Base-by-base conservation (phyloP, 2,888 invertebrate genomes). In the Pediacus dermestoides region DNA sequence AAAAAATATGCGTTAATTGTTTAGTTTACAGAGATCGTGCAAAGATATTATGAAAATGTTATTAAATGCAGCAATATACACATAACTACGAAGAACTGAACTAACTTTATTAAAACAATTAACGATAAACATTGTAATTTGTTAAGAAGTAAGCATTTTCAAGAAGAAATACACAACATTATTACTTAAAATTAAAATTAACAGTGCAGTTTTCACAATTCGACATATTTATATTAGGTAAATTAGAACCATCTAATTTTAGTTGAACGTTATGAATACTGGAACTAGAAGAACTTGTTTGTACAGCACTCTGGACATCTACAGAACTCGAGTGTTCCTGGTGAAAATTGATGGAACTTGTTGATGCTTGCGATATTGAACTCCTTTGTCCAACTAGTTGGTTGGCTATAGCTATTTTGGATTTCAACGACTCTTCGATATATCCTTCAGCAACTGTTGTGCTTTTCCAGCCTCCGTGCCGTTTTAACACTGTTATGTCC, bases 381-480 rank as follows among this genome's bases (percentile, higher is more conserved):
- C 23, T 27, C 8, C 4, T 25, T 34, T 26, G 34, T 11, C 16
- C n/a, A 15, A 35, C 27, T 3, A 35, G 6, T 15, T 30, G 8
- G 8, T 27, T 30, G 9, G 36, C 27, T 9, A 37, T 32, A 16
- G 18, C 33, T n/a, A 22, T 32, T 26, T 32, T 38, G 2, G 22
- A 12, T 34, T 34, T 21, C 9, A 38, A 10, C 10, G 38, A 33
- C 11, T 38, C 32, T 21, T 32, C 27, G 6, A 38, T 38, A 25
- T 38, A 38, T 26, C 38, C 38, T 16, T 39, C 39, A 34, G 39
- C 39, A 6, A 37, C 37, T 13, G 31, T 22, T n/a, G 30, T 32
- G 22, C 31, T 32, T 23, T 32, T 30, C 37, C 31, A 37, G 4
- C 37, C 37, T 9, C 31, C 37, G 25, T 37, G 37, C 6, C 30